phyloP scores from a whole-genome alignment of 2,113 vertebrate species.

The Nanger granti region DNA sequence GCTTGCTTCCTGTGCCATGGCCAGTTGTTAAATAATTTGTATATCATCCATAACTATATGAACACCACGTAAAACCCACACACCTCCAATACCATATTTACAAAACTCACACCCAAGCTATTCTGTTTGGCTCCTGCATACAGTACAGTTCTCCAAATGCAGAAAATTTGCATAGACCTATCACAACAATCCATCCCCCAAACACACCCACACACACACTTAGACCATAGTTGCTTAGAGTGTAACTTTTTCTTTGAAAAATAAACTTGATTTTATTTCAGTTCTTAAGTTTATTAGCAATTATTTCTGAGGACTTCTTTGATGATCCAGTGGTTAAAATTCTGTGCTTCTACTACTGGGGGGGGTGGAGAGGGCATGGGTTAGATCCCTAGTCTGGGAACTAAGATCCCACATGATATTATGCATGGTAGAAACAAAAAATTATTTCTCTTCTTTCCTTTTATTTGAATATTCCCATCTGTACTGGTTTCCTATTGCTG shows the following conservation, averaged over 20 bases:
- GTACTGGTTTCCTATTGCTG: background rate
- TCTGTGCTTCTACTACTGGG: background rate
- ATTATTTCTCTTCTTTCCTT: background rate
- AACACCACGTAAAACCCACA: background rate
- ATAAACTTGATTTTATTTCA: background rate
- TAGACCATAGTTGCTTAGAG: background rate
- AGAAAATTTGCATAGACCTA: background rate
- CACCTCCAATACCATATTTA: background rate
- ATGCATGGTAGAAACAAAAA: background rate
- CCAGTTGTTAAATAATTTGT: background rate
- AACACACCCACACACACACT: background rate
- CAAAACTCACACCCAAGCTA: background rate
- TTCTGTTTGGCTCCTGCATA: background rate
- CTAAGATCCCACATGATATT: background rate
- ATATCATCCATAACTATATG: background rate
- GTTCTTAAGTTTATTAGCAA: background rate
- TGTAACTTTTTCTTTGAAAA: background rate
- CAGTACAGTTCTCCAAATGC: background rate
- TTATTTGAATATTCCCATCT: background rate
- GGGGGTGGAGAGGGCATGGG: background rate
- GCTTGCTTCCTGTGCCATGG: background rate
- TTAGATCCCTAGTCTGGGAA: background rate
- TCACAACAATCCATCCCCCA: background rate
- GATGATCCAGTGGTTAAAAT: background rate
- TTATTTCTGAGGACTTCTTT: background rate